These are phyloP conservation scores for Brachirus orientalis DNA, from an alignment of 2,113 vertebrate genomes.

Conservation along the genomic window DNA sequence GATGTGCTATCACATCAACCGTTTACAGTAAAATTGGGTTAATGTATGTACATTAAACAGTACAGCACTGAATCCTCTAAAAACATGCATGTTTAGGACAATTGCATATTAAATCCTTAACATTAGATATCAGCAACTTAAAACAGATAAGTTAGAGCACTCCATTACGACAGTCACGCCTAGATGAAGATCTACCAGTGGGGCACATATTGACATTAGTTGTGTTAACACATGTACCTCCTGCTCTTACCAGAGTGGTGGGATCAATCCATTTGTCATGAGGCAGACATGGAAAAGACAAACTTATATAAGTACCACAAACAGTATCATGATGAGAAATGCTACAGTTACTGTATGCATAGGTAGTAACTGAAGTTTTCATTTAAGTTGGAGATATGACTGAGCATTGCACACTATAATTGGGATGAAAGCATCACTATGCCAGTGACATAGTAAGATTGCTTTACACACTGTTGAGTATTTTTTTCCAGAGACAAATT, in stretches of 20 bases:
- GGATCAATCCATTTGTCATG: slow-evolving; percentile 92
- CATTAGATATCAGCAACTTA: not conserved
- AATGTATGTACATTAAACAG: slow-evolving; percentile 20
- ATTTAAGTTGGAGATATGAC: slow-evolving; percentile 16
- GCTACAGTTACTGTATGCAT: slow-evolving; percentile 15
- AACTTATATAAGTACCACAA: slow-evolving; percentile 92
- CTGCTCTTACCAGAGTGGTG: slow-evolving; percentile 98
- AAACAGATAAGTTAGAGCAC: slow-evolving; percentile 18
- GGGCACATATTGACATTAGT: slow-evolving; percentile 40
- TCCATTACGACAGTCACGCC: slow-evolving; percentile 36
- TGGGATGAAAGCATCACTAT: slow-evolving; percentile 38
- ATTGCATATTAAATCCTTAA: not conserved
- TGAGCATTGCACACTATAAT: slow-evolving; percentile 39
- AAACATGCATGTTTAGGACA: slow-evolving; percentile 48
- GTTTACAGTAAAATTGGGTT: slow-evolving; percentile 14
- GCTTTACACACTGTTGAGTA: slow-evolving; percentile 39
- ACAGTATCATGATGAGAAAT: slow-evolving; percentile 50
- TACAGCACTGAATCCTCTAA: slow-evolving; percentile 9
- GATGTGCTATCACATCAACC: slow-evolving; percentile 21
- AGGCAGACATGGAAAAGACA: slow-evolving; percentile 99
- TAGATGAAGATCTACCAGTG: slow-evolving; percentile 46
- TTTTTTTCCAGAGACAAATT: slow-evolving; percentile 20
- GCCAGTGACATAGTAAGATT: slow-evolving; percentile 26
- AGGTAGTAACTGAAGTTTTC: slow-evolving; percentile 47
- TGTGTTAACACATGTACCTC: slow-evolving; percentile 88